Evolutionary conservation across 2,797 vertebrate species (phyloP).

Genomic region (Galago senegalensis): DNA sequence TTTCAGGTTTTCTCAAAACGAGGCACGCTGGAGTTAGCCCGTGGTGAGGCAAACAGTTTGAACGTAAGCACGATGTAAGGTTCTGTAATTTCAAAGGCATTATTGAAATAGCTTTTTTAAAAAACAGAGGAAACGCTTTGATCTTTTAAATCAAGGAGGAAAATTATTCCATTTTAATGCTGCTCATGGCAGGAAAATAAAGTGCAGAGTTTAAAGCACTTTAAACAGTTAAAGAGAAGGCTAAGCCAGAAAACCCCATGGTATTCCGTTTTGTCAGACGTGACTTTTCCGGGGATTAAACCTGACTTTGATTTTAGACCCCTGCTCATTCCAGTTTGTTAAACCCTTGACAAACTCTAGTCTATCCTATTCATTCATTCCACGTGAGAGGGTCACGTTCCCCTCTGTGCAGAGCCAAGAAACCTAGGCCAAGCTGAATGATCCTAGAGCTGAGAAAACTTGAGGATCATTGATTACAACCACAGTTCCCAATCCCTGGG

Average conservation of each 20-base stretch:
- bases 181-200: neutral
- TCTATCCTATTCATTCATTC: neutral
- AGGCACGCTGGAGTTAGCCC: neutral
- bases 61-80: neutral
- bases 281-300: conserved; percentile 65
- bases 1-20: neutral
- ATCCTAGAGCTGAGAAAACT: neutral
- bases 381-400: neutral
- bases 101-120: neutral
- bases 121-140: neutral
- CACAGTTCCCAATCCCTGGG: too few relatives aligned
- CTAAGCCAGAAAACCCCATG: conserved; percentile 44
- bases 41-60: neutral
- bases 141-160: conserved; percentile 46
- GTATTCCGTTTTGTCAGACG: conserved; percentile 30
- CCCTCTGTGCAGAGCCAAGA: neutral
- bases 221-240: conserved; percentile 37
- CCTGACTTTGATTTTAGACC: conserved; percentile 46
- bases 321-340: conserved; percentile 56
- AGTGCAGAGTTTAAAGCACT: neutral
- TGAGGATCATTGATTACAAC: too few relatives aligned
- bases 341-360: conserved; percentile 43
- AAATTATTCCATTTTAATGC: neutral
- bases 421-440: accelerated
- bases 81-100: conserved; percentile 33